A percentile compares a stretch with the other conserved stretches of the same genome.
These are phyloP conservation scores for Tragulus kanchil DNA, from an alignment of 2,113 vertebrate genomes.

Conservation along the genomic window DNA sequence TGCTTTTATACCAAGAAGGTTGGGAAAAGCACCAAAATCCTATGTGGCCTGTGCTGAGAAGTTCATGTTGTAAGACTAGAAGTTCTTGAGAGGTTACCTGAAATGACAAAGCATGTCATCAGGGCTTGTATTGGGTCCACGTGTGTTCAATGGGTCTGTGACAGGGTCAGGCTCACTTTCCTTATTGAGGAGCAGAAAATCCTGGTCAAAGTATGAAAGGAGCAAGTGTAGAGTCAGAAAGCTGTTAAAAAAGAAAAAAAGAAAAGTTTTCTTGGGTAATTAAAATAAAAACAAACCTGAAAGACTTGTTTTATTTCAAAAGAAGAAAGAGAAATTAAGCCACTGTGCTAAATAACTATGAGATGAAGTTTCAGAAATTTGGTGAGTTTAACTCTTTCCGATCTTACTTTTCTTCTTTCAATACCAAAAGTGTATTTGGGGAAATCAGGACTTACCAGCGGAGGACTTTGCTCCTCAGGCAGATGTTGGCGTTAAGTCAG, in stretches of 20 bases:
- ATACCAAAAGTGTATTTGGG: neutral
- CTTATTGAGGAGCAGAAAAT: neutral
- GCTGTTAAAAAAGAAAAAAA: neutral
- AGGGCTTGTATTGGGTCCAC: neutral
- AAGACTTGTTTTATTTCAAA: neutral
- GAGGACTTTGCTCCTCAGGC: neutral
- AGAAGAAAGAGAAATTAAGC: neutral
- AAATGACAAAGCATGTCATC: neutral
- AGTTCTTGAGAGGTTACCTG: neutral
- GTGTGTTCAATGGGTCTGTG: neutral
- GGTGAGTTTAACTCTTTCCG: neutral
- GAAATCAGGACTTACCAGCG: neutral
- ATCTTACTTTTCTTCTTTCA: slow-evolving; percentile 13
- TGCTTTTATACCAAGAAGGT: neutral
- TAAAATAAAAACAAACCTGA: neutral
- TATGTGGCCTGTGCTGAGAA: neutral
- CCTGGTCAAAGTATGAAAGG: neutral
- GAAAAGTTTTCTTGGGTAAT: neutral
- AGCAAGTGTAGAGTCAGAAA: neutral
- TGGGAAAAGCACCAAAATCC: neutral
- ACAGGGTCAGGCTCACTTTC: neutral
- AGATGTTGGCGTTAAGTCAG: neutral
- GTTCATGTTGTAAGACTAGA: neutral
- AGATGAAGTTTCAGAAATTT: neutral
- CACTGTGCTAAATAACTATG: neutral